Evolutionary conservation across 2,797 vertebrate species (phyloP).

Genomic region (Anniella stebbinsi): DNA sequence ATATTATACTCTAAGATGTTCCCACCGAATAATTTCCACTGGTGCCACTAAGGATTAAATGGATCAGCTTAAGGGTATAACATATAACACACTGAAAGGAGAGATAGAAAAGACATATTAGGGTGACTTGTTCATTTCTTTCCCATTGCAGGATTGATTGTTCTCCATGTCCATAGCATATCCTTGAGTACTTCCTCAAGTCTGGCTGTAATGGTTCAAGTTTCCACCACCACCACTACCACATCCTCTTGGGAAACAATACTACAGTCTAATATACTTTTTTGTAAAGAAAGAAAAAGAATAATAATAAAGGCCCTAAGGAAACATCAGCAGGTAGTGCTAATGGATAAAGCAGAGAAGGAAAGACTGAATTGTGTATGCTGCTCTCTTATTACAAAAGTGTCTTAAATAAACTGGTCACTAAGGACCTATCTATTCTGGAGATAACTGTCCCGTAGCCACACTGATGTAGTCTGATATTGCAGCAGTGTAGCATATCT

Average conservation of each 20-base stretch:
- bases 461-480: not conserved
- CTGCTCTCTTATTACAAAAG: not conserved
- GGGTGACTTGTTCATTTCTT: constrained; percentile 10
- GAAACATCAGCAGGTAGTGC: not conserved
- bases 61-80: not conserved
- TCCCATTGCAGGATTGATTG: constrained; percentile 12
- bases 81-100: not conserved
- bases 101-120: constrained; percentile 26
- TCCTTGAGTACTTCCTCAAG: constrained; percentile 10
- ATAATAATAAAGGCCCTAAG: not conserved
- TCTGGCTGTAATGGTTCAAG: constrained; percentile 14
- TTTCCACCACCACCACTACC: not conserved
- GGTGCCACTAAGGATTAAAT: not conserved
- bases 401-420: not conserved
- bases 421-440: not conserved
- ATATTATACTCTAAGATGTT: not conserved
- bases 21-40: not conserved
- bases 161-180: constrained; percentile 2
- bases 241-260: constrained; percentile 10
- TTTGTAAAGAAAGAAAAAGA: not conserved
- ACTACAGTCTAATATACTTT: constrained; percentile 3
- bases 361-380: not conserved
- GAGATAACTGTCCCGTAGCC: not conserved
- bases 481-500: constrained; percentile 1
- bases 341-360: not conserved